Conservation (phyloP, 2,797 vertebrate species). For the Apodemus agrarius region DNA sequence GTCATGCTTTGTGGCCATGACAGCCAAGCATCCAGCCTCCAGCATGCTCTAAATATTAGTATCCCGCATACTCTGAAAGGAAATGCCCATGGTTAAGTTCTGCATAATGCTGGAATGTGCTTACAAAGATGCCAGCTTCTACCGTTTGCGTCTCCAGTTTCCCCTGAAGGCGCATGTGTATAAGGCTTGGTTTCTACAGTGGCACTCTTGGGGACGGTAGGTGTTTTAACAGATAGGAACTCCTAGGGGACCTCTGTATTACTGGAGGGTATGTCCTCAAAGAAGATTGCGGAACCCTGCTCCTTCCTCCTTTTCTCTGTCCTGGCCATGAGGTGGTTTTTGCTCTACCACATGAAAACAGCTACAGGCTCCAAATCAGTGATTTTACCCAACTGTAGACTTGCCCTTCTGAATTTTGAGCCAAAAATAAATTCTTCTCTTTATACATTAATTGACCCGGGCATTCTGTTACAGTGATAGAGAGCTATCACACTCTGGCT, state of each 20-base stretch:
- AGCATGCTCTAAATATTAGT: background rate
- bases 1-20: background rate
- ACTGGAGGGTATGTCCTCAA: background rate
- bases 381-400: no score
- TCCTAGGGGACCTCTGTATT: background rate
- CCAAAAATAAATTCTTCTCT: background rate
- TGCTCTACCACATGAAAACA: background rate
- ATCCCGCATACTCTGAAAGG: background rate
- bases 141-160: background rate
- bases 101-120: background rate
- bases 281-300: background rate
- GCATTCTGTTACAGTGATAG: background rate
- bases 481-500: background rate
- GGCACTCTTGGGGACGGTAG: background rate
- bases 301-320: background rate
- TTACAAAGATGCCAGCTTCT: background rate
- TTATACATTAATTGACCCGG: background rate
- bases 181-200: background rate
- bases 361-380: background rate
- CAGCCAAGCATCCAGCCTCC: background rate
- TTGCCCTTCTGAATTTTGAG: background rate
- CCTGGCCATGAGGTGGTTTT: background rate
- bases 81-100: background rate
- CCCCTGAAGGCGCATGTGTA: background rate
- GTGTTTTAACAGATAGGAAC: background rate